These are phyloP conservation scores for Papilio elwesi DNA, from an alignment of 2,888 invertebrate genomes.

Conservation along the genomic window DNA sequence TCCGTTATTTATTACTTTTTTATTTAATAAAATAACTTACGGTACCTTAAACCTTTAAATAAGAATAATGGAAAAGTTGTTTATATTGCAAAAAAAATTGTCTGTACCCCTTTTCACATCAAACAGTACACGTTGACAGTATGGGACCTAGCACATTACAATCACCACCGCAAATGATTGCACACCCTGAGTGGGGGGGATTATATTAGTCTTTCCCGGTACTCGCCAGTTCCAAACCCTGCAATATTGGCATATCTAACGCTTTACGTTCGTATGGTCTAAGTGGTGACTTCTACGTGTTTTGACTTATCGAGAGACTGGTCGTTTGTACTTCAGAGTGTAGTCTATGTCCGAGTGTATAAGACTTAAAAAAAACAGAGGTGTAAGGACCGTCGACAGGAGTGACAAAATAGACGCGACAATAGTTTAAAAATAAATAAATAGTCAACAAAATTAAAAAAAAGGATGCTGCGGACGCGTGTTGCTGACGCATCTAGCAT, in stretches of 20 bases:
- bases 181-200: slow-evolving; percentile 9
- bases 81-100: too few relatives aligned
- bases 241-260: not conserved
- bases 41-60: too few relatives aligned
- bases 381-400: too few relatives aligned
- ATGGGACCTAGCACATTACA: slow-evolving; percentile 2
- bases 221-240: not conserved
- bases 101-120: not conserved
- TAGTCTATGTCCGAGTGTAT: not conserved
- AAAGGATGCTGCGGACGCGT: too few relatives aligned
- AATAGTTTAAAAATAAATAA: too few relatives aligned
- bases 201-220: slow-evolving; percentile 5
- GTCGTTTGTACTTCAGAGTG: not conserved
- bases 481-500: too few relatives aligned
- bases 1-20: too few relatives aligned
- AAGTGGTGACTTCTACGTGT: not conserved
- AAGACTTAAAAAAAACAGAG: not conserved
- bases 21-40: too few relatives aligned
- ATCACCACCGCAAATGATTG: slow-evolving; percentile 26
- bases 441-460: too few relatives aligned
- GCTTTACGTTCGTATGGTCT: slow-evolving; percentile 3
- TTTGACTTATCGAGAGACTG: slow-evolving; percentile 4
- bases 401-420: too few relatives aligned
- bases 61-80: too few relatives aligned
- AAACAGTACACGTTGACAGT: slow-evolving; percentile 4